Percentiles rank a stretch among this genome's conserved stretches.
Evolutionary conservation across 2,888 invertebrate genomes (phyloP).

Genomic region (Subacronicta megacephala): DNA sequence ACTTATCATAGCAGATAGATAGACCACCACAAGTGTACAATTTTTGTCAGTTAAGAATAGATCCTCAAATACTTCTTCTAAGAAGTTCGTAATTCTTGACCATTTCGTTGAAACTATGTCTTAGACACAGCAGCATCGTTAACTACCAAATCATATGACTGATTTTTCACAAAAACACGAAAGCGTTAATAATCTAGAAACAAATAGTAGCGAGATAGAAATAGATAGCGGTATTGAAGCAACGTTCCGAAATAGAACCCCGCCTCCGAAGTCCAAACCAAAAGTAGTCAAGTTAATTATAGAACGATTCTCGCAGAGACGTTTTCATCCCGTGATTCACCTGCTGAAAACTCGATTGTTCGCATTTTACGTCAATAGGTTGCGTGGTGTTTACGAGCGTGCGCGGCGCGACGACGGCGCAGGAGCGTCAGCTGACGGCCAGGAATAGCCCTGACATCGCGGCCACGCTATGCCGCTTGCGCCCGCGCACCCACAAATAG

Average conservation of each 20-base stretch:
- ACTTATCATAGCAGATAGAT: too few relatives aligned
- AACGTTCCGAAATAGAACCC: constrained; percentile 85
- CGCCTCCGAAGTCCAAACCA: constrained; percentile 88
- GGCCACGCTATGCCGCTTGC: constrained; percentile 88
- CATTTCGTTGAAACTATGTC: constrained; percentile 29
- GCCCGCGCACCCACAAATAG: constrained; percentile 89
- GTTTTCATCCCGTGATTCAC: constrained; percentile 88
- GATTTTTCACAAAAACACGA: constrained; percentile 57
- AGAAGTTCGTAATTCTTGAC: constrained; percentile 15
- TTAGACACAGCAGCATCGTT: constrained; percentile 16
- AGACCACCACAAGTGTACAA: constrained; percentile 9
- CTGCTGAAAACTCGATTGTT: constrained; percentile 89
- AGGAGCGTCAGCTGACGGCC: constrained; percentile 88
- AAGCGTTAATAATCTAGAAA: constrained; percentile 69
- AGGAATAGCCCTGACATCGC: constrained; percentile 89
- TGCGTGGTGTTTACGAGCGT: constrained; percentile 87
- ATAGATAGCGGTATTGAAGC: constrained; percentile 84
- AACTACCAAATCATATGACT: constrained; percentile 52
- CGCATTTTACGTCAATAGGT: constrained; percentile 88
- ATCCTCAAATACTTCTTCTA: too few relatives aligned
- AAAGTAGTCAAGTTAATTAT: constrained; percentile 88
- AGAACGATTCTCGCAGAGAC: constrained; percentile 84
- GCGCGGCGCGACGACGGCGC: constrained; percentile 68
- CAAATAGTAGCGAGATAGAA: constrained; percentile 77
- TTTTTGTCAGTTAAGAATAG: constrained; percentile 2